phyloP scores from a whole-genome alignment of 1,140 invertebrate genomes.

The Onthophagus taurus region DNA sequence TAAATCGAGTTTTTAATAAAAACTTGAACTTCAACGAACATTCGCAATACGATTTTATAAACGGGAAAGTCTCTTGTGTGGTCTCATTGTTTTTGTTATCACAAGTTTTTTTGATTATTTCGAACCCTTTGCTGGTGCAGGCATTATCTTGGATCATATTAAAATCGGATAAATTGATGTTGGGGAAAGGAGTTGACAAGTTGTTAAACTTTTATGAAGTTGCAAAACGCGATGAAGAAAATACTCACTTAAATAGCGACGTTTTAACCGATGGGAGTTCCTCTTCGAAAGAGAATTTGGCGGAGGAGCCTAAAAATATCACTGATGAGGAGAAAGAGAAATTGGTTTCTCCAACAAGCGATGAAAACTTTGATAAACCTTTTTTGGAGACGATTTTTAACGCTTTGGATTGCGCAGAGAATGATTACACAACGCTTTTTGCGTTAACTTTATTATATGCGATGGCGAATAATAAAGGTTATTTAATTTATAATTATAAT shows the following conservation, averaged over 20 bases:
- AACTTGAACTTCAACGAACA: constrained; percentile 38
- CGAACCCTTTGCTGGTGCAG: constrained; percentile 78
- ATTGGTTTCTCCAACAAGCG: constrained; percentile 43
- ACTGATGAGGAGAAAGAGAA: constrained; percentile 89
- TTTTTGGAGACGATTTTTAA: constrained; percentile 84
- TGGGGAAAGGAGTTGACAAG: constrained; percentile 52
- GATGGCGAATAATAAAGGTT: constrained; percentile 88
- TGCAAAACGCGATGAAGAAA: constrained; percentile 9
- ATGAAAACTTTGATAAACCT: constrained; percentile 54
- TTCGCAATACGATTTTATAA: constrained; percentile 26
- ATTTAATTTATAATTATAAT: constrained; percentile 13
- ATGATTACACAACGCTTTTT: constrained; percentile 91
- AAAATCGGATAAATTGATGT: constrained; percentile 61
- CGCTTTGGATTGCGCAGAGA: constrained; percentile 75
- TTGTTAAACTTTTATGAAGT: constrained; percentile 38
- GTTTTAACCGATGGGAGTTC: constrained; percentile 19
- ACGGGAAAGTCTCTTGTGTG: constrained; percentile 61
- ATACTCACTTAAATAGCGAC: neutral
- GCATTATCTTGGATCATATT: constrained; percentile 82
- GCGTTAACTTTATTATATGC: constrained; percentile 88
- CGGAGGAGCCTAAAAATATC: constrained; percentile 52
- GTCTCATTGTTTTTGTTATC: constrained; percentile 87
- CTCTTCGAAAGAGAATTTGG: constrained; percentile 27
- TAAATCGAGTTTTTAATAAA: constrained; percentile 51
- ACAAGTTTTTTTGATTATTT: constrained; percentile 93